Percentiles rank a stretch among this genome's conserved stretches.
Conservation (phyloP, 35 echinoderm and acorn worm genomes). For the Chiridota heheva region DNA sequence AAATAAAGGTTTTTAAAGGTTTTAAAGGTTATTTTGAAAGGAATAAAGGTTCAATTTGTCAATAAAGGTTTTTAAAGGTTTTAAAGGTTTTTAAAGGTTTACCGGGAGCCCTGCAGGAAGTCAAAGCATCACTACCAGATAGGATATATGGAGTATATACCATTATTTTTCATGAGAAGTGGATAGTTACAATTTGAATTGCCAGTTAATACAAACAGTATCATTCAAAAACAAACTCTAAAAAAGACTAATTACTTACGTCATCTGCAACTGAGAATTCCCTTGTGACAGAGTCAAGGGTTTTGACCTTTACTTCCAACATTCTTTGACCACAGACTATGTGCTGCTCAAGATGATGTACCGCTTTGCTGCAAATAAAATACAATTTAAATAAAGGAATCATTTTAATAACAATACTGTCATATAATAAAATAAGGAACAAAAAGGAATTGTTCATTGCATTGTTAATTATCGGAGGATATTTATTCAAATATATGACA, state of each 20-base stretch:
- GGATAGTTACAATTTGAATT: neutral
- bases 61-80: neutral
- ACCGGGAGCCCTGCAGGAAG: neutral
- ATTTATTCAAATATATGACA: too few relatives aligned
- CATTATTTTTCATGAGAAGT: neutral
- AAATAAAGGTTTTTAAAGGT: too few relatives aligned
- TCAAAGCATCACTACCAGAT: neutral
- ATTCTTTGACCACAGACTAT: too few relatives aligned
- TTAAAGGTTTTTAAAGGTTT: neutral
- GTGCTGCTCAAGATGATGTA: too few relatives aligned
- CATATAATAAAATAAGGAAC: too few relatives aligned
- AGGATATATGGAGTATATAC: neutral
- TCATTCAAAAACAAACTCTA: neutral
- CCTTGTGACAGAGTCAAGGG: conserved; percentile 79
- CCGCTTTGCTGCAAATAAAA: too few relatives aligned
- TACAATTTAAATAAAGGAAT: too few relatives aligned
- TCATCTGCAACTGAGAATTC: conserved; percentile 76
- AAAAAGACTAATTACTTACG: conserved; percentile 35
- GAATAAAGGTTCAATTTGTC: too few relatives aligned
- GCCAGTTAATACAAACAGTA: neutral
- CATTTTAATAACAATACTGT: too few relatives aligned
- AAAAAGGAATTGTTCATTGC: too few relatives aligned
- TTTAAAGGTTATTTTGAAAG: too few relatives aligned
- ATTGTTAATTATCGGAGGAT: too few relatives aligned
- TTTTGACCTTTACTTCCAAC: conserved; percentile 89